These are phyloP conservation scores for Leptura quadrifasciata DNA, from an alignment of 2,888 invertebrate species.

Conservation along the genomic window DNA sequence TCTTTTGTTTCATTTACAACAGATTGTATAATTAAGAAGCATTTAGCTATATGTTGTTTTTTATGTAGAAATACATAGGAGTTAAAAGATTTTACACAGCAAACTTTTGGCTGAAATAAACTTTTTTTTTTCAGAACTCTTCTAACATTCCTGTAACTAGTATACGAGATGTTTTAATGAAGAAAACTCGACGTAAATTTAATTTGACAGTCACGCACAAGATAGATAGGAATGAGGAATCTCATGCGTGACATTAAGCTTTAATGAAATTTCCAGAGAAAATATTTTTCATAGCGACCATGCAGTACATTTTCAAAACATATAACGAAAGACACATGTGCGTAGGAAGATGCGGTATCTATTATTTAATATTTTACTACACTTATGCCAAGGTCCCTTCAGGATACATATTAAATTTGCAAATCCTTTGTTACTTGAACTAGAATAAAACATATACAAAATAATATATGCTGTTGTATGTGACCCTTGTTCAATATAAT, in stretches of 20 bases:
- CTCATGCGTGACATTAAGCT: slow-evolving; percentile 29
- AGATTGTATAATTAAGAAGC: too few relatives aligned
- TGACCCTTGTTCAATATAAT: too few relatives aligned
- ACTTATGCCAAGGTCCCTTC: neutral
- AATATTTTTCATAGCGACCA: neutral
- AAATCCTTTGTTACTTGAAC: neutral
- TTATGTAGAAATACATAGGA: too few relatives aligned
- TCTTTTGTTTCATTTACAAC: too few relatives aligned
- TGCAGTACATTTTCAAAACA: neutral
- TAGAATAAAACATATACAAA: neutral
- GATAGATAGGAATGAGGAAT: slow-evolving; percentile 29
- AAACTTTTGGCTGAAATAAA: neutral
- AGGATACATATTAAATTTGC: neutral
- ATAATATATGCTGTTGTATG: too few relatives aligned
- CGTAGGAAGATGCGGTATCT: neutral
- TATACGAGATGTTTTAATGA: slow-evolving; percentile 11
- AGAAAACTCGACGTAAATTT: neutral
- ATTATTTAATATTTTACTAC: neutral
- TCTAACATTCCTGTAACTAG: neutral
- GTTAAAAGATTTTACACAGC: too few relatives aligned
- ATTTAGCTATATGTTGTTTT: too few relatives aligned
- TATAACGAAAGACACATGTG: neutral
- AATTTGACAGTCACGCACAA: slow-evolving; percentile 27
- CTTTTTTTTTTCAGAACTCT: neutral
- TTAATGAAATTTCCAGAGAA: slow-evolving; percentile 22